phyloP scores from a whole-genome alignment of 2,888 invertebrate species.

The Perizoma affinitatum region DNA sequence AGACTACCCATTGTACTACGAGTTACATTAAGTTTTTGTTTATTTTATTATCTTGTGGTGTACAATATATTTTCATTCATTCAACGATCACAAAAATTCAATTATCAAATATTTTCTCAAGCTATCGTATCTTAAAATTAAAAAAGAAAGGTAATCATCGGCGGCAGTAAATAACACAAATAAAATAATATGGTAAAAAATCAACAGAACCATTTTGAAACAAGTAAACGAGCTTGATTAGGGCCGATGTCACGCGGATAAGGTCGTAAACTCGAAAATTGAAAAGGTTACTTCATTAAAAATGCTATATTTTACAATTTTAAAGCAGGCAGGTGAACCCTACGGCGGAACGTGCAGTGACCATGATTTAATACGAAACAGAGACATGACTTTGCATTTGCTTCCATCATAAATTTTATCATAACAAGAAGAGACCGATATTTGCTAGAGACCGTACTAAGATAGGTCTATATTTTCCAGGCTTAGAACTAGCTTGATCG shows the following conservation, averaged over 20 bases:
- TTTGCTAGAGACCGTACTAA: no score
- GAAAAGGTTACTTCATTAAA: constrained; percentile 82
- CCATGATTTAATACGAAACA: constrained; percentile 44
- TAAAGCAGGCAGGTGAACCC: constrained; percentile 78
- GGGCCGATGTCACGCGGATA: constrained; percentile 83
- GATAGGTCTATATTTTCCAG: no score
- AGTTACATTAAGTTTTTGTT: no score
- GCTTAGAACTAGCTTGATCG: no score
- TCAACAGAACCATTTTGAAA: constrained; percentile 55
- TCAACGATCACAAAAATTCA: constrained; percentile 62
- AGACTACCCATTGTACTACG: no score
- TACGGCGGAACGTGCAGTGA: constrained; percentile 61
- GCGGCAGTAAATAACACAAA: constrained; percentile 56
- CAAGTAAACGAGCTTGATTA: constrained; percentile 75
- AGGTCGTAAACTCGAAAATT: constrained; percentile 79
- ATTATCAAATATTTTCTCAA: constrained; percentile 60
- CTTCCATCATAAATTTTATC: no score
- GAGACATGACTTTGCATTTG: constrained; percentile 1
- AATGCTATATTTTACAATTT: constrained; percentile 81
- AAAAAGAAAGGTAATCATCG: constrained; percentile 74
- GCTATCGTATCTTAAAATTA: constrained; percentile 57
- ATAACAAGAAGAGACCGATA: no score
- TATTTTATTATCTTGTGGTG: no score
- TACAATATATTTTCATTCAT: no score
- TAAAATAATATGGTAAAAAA: constrained; percentile 45